Evolutionary conservation across 2,113 vertebrate species (phyloP).

Genomic region (Antigone vipio): DNA sequence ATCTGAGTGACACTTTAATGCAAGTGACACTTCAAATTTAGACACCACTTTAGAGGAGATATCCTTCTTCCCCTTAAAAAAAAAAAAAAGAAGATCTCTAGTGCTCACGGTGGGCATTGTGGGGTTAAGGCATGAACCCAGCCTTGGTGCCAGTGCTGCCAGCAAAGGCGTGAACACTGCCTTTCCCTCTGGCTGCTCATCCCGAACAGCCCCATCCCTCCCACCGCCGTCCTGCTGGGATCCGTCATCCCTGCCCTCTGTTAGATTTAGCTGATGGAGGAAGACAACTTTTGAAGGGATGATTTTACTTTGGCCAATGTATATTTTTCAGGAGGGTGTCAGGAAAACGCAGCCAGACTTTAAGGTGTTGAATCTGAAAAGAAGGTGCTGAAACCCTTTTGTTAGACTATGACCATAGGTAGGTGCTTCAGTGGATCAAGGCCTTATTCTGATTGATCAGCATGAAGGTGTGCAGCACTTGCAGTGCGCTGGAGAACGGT

Average conservation of each 20-base stretch:
- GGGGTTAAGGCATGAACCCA: not conserved
- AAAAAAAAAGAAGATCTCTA: not conserved
- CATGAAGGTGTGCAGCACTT: not conserved
- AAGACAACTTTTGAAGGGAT: not conserved
- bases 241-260: rapidly evolving
- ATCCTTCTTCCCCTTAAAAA: not conserved
- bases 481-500: rapidly evolving
- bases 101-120: not conserved
- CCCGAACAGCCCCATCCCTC: rapidly evolving
- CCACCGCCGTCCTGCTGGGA: not conserved
- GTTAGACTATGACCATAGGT: not conserved
- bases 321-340: not conserved
- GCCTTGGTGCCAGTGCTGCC: rapidly evolving
- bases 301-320: not conserved
- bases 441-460: not conserved
- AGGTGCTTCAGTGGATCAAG: not conserved
- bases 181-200: not conserved
- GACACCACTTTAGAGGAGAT: not conserved
- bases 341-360: rapidly evolving
- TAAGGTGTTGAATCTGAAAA: not conserved
- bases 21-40: not conserved
- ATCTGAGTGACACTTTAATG: rapidly evolving
- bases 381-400: not conserved
- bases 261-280: not conserved
- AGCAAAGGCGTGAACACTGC: rapidly evolving